These are phyloP conservation scores for Arctocebus calabarensis DNA, from an alignment of 2,797 vertebrate species.

Conservation along the genomic window DNA sequence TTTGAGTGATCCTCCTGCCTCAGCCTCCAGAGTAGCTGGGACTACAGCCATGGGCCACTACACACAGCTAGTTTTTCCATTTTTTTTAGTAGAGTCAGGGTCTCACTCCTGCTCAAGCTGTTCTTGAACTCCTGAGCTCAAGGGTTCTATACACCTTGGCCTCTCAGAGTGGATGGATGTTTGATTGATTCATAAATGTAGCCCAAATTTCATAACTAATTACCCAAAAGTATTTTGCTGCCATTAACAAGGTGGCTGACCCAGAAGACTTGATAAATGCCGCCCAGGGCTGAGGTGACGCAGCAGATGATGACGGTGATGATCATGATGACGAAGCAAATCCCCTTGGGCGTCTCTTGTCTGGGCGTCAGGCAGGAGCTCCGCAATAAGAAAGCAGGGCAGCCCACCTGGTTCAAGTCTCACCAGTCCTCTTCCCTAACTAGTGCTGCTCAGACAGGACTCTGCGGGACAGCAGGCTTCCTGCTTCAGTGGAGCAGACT, in stretches of 20 bases:
- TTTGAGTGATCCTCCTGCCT: no score
- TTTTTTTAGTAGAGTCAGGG: no score
- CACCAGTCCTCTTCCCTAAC: neutral
- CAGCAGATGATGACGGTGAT: neutral
- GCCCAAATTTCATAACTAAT: neutral
- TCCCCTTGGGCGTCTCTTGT: neutral
- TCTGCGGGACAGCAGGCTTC: neutral
- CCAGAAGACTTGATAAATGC: neutral
- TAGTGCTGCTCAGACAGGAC: neutral
- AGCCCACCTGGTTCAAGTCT: neutral
- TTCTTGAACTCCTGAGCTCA: no score
- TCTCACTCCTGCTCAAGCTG: no score
- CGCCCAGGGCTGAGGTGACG: no score
- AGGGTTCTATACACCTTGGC: no score
- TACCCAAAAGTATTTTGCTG: neutral
- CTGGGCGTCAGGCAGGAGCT: neutral
- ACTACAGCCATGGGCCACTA: no score
- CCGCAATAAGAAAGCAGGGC: constrained; percentile 43
- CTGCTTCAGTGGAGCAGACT: constrained; percentile 45
- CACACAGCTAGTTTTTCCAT: no score
- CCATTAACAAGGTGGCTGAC: neutral
- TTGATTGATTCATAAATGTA: neutral
- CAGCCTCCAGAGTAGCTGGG: no score
- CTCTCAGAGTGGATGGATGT: neutral
- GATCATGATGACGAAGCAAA: neutral